A percentile compares a stretch with the other conserved stretches of the same genome.
Evolutionary conservation across 2,797 vertebrate genomes (phyloP).

Genomic region (Diglossa cyanea): DNA sequence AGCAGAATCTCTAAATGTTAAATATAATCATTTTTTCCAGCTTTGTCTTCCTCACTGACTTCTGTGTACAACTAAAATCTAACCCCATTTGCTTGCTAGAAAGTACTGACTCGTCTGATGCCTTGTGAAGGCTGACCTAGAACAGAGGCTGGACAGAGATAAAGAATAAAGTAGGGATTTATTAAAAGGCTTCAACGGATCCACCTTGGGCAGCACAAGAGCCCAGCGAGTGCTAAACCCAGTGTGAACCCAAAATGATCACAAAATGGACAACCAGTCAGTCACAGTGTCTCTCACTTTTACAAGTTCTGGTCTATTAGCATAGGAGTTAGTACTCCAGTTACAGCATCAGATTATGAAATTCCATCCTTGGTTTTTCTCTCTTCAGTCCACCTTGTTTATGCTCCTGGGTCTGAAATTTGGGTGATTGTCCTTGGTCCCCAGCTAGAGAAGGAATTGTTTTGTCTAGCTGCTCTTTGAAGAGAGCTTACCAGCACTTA

Average conservation of each 20-base stretch:
- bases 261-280: rapidly evolving
- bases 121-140: background rate
- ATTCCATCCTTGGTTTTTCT: background rate
- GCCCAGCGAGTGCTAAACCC: background rate
- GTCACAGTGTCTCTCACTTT: background rate
- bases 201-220: background rate
- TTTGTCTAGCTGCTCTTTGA: background rate
- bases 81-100: background rate
- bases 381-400: background rate
- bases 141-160: background rate
- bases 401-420: background rate
- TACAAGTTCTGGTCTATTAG: background rate
- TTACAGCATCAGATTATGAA: background rate
- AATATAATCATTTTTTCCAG: background rate
- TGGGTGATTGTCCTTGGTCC: rapidly evolving
- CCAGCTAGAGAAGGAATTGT: background rate
- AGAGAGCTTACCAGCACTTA: background rate
- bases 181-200: background rate
- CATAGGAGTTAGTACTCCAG: background rate
- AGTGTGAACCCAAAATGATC: background rate
- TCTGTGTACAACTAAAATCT: background rate
- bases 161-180: background rate
- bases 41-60: background rate
- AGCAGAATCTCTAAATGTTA: background rate
- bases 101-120: background rate